Evolutionary conservation across 2,113 vertebrate species (phyloP).

Genomic region (Donacobius atricapilla): DNA sequence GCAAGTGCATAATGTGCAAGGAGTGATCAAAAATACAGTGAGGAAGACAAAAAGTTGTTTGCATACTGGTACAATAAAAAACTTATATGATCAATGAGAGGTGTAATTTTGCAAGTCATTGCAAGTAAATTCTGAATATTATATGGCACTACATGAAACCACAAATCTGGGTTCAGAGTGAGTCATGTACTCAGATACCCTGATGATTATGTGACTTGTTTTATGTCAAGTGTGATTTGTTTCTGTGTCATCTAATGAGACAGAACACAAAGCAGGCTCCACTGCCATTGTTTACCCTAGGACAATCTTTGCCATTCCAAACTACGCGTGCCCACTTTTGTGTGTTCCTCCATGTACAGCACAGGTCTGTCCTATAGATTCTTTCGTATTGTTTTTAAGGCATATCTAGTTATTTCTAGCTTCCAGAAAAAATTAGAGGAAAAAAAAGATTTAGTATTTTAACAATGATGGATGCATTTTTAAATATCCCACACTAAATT

Average conservation of each 20-base stretch:
- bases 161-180: neutral
- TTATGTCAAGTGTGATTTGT: neutral
- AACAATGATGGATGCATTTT: neutral
- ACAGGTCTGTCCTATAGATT: neutral
- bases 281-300: rapidly evolving
- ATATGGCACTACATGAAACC: neutral
- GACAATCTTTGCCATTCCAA: neutral
- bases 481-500: neutral
- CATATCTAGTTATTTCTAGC: neutral
- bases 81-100: neutral
- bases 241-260: neutral
- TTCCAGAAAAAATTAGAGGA: neutral
- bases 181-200: neutral
- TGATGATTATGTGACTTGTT: rapidly evolving
- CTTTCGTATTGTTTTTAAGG: neutral
- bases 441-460: neutral
- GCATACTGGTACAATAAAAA: neutral
- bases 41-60: neutral
- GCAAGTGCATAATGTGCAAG: neutral
- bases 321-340: neutral
- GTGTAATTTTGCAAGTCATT: neutral
- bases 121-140: neutral
- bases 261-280: neutral
- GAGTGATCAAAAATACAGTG: neutral
- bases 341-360: neutral